Percentiles rank a stretch among this genome's conserved stretches.
Evolutionary conservation across 2,888 invertebrate species (phyloP).

Genomic region (Gerris lacustris): DNA sequence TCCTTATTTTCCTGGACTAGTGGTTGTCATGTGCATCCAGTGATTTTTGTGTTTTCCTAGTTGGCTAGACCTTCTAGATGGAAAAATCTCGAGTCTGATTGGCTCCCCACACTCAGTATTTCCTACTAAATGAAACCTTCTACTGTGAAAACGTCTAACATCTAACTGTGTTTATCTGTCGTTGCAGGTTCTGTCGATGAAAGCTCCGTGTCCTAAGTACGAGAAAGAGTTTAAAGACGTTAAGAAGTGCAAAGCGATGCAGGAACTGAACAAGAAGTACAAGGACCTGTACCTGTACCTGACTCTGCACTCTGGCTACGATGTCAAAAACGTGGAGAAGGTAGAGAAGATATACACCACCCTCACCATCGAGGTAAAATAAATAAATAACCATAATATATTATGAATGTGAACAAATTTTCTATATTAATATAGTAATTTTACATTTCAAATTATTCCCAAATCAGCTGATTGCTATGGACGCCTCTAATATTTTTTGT

Average conservation of each 20-base stretch:
- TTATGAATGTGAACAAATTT: not conserved
- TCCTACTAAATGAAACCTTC: too few species aligned
- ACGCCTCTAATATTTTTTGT: too few species aligned
- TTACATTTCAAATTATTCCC: too few species aligned
- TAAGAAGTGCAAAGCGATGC: slow-evolving; percentile 13
- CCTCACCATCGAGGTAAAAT: slow-evolving; percentile 49
- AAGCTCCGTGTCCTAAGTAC: slow-evolving; percentile 19
- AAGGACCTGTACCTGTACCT: slow-evolving; percentile 52
- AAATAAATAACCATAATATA: not conserved
- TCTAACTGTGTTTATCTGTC: not conserved
- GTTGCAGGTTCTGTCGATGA: slow-evolving; percentile 15
- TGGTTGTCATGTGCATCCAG: too few species aligned
- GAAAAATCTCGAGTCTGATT: too few species aligned
- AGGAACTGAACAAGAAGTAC: slow-evolving; percentile 37
- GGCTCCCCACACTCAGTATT: too few species aligned
- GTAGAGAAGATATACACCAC: slow-evolving; percentile 53
- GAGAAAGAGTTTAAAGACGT: slow-evolving; percentile 15
- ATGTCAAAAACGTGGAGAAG: slow-evolving; percentile 47
- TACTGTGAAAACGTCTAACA: too few species aligned
- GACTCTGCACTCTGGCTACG: slow-evolving; percentile 47
- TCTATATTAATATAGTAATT: too few species aligned
- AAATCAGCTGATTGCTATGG: too few species aligned
- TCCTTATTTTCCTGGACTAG: too few species aligned
- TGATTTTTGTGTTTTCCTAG: too few species aligned
- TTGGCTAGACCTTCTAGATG: too few species aligned